Conservation (phyloP, 2,797 vertebrate genomes). For the Passerculus sandwichensis region DNA sequence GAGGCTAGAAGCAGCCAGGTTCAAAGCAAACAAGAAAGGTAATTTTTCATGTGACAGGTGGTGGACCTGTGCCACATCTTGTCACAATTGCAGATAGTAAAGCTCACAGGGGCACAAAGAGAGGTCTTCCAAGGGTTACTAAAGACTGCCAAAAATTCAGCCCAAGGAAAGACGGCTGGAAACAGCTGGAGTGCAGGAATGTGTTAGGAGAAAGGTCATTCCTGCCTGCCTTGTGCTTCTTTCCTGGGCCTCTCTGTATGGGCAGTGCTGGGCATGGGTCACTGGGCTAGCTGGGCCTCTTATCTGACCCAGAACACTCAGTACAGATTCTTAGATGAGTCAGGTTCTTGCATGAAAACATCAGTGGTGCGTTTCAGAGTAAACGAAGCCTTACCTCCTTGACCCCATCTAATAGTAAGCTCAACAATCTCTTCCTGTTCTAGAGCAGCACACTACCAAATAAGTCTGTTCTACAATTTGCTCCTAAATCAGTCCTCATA, state of each 20-base stretch:
- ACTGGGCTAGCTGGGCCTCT: background rate
- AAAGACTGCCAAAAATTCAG: background rate
- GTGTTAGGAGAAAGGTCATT: background rate
- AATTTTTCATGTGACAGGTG: background rate
- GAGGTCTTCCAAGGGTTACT: background rate
- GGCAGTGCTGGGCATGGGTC: background rate
- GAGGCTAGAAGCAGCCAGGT: background rate
- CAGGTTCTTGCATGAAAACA: background rate
- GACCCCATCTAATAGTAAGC: accelerated
- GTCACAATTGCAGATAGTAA: background rate
- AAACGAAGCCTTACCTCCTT: background rate
- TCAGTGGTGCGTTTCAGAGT: background rate
- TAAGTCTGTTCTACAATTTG: background rate
- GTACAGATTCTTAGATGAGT: background rate
- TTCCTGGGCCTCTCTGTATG: background rate
- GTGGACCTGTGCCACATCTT: background rate
- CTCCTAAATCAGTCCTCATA: background rate
- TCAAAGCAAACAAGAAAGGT: background rate
- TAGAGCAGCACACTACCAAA: background rate
- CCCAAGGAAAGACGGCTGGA: background rate
- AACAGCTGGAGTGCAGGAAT: background rate
- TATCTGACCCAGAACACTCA: background rate
- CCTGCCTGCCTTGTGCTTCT: background rate
- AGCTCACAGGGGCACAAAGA: background rate
- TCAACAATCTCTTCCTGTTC: background rate